phyloP scores from a whole-genome alignment of 2,888 invertebrate species.

The Drosophila histrio region DNA sequence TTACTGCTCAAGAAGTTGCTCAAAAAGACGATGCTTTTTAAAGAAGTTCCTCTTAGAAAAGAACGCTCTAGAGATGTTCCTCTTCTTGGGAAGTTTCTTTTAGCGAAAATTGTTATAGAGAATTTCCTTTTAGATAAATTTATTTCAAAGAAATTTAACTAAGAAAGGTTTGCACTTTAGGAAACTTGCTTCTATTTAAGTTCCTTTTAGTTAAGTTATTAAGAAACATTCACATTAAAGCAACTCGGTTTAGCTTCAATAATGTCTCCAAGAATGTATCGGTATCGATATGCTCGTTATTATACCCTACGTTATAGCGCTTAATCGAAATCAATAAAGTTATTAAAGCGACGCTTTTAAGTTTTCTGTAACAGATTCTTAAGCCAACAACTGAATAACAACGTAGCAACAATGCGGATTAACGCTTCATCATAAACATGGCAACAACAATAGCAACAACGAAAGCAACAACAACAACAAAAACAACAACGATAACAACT shows the following conservation, averaged over 20 bases:
- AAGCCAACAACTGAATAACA: conserved; percentile 69
- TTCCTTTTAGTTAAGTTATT: background rate
- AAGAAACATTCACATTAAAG: background rate
- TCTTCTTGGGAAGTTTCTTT: too few relatives aligned
- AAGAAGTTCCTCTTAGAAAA: too few relatives aligned
- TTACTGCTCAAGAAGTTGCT: too few relatives aligned
- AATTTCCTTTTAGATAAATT: background rate
- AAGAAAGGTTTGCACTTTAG: too few relatives aligned
- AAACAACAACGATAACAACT: conserved; percentile 45
- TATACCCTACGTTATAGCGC: conserved; percentile 68
- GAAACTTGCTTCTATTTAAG: background rate
- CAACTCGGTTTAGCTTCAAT: background rate
- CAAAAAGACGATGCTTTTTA: too few relatives aligned
- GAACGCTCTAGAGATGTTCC: too few relatives aligned
- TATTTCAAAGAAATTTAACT: background rate
- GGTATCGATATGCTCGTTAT: conserved; percentile 23
- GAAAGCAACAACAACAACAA: conserved; percentile 23
- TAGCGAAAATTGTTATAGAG: background rate
- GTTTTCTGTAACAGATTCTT: conserved; percentile 79
- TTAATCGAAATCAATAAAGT: conserved; percentile 79
- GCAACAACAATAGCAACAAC: conserved; percentile 35
- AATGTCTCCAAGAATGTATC: background rate
- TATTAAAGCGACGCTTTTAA: conserved; percentile 78
- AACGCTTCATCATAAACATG: conserved; percentile 73
- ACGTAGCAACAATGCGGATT: conserved; percentile 72